A percentile compares a stretch with the other conserved stretches of the same genome.
Conservation (phyloP, 2,797 vertebrate species). For the Cuniculus paca region DNA sequence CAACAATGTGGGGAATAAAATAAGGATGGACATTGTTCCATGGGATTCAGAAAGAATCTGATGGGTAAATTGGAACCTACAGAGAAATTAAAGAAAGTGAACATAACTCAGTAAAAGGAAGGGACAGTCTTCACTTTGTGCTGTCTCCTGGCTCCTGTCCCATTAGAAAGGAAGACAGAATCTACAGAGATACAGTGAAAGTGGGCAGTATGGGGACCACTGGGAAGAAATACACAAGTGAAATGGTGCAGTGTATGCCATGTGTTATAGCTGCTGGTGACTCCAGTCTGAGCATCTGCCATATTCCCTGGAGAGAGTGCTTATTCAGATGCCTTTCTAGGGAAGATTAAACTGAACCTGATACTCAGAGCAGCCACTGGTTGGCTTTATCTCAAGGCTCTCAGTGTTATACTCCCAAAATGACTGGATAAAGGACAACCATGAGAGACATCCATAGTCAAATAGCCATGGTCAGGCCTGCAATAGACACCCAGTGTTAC, state of each 20-base stretch:
- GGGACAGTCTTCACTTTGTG: not conserved
- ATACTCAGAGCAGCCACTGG: not conserved
- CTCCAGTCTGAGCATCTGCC: not conserved
- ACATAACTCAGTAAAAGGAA: not conserved
- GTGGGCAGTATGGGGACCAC: not conserved
- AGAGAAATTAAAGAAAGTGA: not conserved
- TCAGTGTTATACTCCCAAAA: not conserved
- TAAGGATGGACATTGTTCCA: not conserved
- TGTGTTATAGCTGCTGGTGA: not conserved
- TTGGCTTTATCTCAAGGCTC: not conserved
- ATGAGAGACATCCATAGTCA: not conserved
- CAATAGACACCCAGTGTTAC: not conserved
- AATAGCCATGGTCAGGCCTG: not conserved
- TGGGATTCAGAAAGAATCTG: not conserved
- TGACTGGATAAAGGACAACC: not conserved
- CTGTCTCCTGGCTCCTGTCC: not conserved
- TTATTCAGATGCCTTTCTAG: not conserved
- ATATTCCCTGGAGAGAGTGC: not conserved
- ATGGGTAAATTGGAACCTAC: not conserved
- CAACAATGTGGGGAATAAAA: not conserved
- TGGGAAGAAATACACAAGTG: not conserved
- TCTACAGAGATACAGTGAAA: not conserved
- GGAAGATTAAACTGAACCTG: not conserved
- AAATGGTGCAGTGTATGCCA: not conserved
- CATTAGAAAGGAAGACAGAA: not conserved